Evolutionary conservation across 2,113 vertebrate genomes (phyloP).

Genomic region (Xerus inauris): DNA sequence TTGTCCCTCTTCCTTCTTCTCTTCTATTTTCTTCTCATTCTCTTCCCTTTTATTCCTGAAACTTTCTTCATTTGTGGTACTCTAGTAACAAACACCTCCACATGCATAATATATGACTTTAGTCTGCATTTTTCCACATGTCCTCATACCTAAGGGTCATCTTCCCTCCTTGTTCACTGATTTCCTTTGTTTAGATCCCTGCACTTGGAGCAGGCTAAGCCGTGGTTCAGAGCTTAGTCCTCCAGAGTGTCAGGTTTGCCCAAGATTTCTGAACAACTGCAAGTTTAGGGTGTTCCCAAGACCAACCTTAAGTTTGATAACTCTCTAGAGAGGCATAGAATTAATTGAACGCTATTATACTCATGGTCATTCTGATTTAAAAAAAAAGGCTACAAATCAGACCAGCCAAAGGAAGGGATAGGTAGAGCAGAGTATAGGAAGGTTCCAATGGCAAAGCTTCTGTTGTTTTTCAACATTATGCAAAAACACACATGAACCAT

Average conservation of each 20-base stretch:
- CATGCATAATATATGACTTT: neutral
- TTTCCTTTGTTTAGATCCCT: neutral
- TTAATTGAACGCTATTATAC: neutral
- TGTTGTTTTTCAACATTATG: neutral
- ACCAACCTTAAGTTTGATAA: neutral
- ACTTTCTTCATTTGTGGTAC: neutral
- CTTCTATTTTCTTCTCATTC: neutral
- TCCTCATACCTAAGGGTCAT: neutral
- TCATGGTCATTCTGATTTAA: neutral
- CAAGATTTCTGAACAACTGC: neutral
- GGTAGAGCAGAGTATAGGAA: rapidly evolving
- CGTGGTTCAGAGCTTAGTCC: neutral
- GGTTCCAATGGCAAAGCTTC: neutral
- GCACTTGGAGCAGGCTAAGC: too few species aligned
- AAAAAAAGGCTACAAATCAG: neutral
- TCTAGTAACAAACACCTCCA: too few species aligned
- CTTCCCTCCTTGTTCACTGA: neutral
- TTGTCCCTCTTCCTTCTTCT: too few species aligned
- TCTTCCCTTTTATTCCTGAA: neutral
- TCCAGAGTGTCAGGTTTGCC: neutral
- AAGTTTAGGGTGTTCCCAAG: neutral
- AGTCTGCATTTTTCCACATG: neutral
- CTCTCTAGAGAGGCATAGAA: neutral
- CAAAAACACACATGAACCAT: too few species aligned
- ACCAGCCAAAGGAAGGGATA: neutral